Evolutionary conservation across 2,888 invertebrate species (phyloP), one percentile per base, ranked within the genome.

Genomic region (Eristalis arbustorum): DNA sequence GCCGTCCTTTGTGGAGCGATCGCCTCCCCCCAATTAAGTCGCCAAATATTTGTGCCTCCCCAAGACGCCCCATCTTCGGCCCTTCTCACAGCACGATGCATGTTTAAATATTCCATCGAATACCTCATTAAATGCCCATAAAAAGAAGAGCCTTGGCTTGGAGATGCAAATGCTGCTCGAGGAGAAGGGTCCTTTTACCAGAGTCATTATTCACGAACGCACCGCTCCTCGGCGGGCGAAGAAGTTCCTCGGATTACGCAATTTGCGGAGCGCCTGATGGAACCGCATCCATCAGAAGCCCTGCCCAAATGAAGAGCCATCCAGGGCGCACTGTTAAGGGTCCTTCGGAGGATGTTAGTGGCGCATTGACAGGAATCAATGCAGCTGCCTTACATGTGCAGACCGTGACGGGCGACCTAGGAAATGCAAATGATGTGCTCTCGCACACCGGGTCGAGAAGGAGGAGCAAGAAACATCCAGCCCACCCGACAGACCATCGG

Each of bases 181-280:
- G 22, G 64, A 74, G 49, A 74, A 83, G 59, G 74, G 78, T 74
- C 73, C 73, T 73, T 69, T 74, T 25, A 10, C 59, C 25, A 59
- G 0, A 13, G 0, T 25, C 23, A 56, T 56, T 56, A 56, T 56
- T 56, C 68, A 77, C 73, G 62, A 57, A 69, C 68, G 59, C 63
- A 73, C 64, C 56, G 31, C 31, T 14, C 11, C 3, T 14, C 59
- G 11, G 11, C 2, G 10, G 28, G 42, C 67, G 13, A 59, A 40
- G 18, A 71, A 64, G 63, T 66, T 75, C 23, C 49, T 31, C 56
- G 31, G 49, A 67, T 68, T 57, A 80, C 75, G 63, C 67, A 84
- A 84, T 84, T 76, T 84, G 76, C 67, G 80, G 63, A 75, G 75
- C 71, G 75, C 78, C 74, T 79, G 84, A 84, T 78, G 73, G 74